Evolutionary conservation across 2,797 vertebrate species (phyloP).

Genomic region (Helarctos malayanus): DNA sequence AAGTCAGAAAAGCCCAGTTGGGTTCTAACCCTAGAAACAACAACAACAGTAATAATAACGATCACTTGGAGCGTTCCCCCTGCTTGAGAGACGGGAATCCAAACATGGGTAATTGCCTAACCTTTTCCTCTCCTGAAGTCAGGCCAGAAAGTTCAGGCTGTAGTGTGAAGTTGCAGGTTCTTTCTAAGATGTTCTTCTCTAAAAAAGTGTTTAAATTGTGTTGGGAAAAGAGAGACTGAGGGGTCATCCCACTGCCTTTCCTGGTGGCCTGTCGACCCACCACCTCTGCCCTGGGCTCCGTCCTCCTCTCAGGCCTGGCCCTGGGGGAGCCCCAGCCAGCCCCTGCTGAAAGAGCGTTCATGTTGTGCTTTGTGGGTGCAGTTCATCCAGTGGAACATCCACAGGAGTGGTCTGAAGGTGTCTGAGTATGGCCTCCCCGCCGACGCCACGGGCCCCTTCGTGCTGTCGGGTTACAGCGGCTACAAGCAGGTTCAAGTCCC

Average conservation of each 20-base stretch:
- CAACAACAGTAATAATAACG: accelerated
- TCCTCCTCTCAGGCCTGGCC: accelerated
- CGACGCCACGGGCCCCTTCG: slow-evolving; percentile 96
- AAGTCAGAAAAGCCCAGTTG: neutral
- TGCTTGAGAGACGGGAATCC: neutral
- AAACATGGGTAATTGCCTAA: accelerated
- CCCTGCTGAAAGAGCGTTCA: neutral
- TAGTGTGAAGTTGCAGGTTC: neutral
- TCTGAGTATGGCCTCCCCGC: slow-evolving; percentile 93
- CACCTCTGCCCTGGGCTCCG: accelerated
- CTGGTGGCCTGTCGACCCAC: neutral
- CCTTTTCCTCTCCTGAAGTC: neutral
- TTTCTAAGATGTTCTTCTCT: neutral
- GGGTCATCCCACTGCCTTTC: neutral
- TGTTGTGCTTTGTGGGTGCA: slow-evolving; percentile 81
- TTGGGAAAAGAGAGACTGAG: neutral
- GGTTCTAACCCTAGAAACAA: neutral
- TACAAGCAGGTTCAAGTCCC: slow-evolving; percentile 98
- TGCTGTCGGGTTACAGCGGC: slow-evolving; percentile 96
- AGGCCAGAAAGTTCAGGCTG: neutral
- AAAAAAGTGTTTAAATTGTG: neutral
- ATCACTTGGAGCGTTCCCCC: accelerated
- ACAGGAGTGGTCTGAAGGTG: slow-evolving; percentile 96
- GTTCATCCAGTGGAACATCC: slow-evolving; percentile 99
- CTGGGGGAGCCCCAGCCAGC: accelerated